Evolutionary conservation across 2,797 vertebrate genomes (phyloP), one percentile per base, ranked within the genome.

Genomic region (Chaenodraco wilsoni): DNA sequence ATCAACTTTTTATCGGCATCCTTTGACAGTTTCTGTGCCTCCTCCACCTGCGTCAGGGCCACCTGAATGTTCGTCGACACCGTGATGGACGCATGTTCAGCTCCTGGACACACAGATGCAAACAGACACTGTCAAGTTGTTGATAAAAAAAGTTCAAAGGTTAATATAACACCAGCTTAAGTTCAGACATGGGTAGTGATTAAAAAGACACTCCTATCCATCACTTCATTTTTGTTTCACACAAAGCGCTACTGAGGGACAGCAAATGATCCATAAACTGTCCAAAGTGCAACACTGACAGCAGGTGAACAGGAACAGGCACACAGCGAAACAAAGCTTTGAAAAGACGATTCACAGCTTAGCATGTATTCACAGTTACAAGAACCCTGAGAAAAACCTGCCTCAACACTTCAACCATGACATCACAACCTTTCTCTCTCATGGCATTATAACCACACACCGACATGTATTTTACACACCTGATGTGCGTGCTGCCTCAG

Each of bases 1-100:
- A 95, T 93, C 82, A 99, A 72, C 89, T 95, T 96, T 85, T 92
- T 95, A 78, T 99, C 95, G 0, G 97, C 97, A 31, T 95, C 96
- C 78, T 85, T 72, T 1, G 94, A 96, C 31, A 97, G 87, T 85
- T 95, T 96, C 44, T 87, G 91, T 0, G 93, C 92, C 72, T 96
- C 95, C 55, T 96, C 93, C 73, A 98, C 95, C 78, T 98, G 97
- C 0, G 93, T 87, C 64, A 95, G 95, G 56, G 96, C 94, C 73
- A 96, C 73, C 88, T 97, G 94, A 49, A 99, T 89, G 82, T 97
- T 96, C 57, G 90, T 97, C 63, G 92, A 95, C 44, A 94, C 84
- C 0, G 93, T 94, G 59, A 96, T 43, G 0, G 95, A 96, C 1
- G 96, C 96, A 44, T 97, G 96, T 45, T 98, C 96, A 0, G 97